A percentile compares a stretch with the other conserved stretches of the same genome.
Conservation (phyloP, 2,888 invertebrate species). For the Myopa tessellatipennis region DNA sequence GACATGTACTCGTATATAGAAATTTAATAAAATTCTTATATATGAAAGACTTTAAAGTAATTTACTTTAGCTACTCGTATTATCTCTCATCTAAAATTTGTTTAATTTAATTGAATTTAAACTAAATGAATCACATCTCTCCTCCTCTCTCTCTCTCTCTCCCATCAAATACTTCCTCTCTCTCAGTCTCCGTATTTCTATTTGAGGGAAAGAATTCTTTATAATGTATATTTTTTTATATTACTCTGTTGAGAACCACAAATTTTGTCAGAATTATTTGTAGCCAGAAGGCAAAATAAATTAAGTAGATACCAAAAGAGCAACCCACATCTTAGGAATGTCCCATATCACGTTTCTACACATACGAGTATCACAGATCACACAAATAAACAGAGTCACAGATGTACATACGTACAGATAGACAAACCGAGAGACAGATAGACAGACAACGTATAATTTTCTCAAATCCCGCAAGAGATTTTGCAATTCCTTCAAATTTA, state of each 20-base stretch:
- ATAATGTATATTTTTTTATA: too few species aligned
- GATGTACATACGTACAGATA: background rate
- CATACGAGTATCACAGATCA: slow-evolving; percentile 11
- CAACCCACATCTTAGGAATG: slow-evolving; percentile 21
- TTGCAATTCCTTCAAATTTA: slow-evolving; percentile 32
- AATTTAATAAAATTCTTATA: too few species aligned
- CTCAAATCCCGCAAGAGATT: slow-evolving; percentile 12
- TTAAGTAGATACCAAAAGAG: background rate
- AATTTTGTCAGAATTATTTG: background rate
- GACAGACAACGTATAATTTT: slow-evolving; percentile 7
- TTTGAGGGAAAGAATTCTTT: too few species aligned
- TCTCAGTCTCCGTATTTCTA: too few species aligned
- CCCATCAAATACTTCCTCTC: too few species aligned
- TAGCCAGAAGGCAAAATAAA: slow-evolving; percentile 6
- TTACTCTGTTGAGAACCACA: too few species aligned
- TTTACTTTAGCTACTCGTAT: background rate
- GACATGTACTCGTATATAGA: too few species aligned
- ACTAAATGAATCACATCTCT: too few species aligned
- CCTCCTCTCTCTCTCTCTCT: too few species aligned
- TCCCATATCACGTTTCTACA: slow-evolving; percentile 31
- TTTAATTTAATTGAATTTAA: background rate
- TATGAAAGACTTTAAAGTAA: background rate
- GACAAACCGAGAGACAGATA: background rate
- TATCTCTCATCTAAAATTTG: background rate
- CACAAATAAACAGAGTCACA: background rate